Percentiles rank a stretch among this genome's conserved stretches.
Evolutionary conservation across 2,113 vertebrate genomes (phyloP).

Genomic region (Dendropsophus ebraccatus): DNA sequence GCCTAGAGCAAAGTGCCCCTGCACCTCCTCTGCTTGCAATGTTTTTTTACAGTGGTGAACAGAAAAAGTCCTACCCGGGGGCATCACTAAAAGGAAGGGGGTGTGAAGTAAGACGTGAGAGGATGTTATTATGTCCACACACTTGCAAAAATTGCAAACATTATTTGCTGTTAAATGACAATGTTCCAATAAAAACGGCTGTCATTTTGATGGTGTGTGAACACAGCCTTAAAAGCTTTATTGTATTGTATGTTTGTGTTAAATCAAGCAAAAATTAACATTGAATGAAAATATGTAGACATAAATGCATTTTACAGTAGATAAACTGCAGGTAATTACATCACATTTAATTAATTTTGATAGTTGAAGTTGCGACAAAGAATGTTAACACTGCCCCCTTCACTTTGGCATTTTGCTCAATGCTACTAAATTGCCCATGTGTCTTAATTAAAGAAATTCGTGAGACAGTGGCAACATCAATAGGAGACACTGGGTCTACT

Average conservation of each 20-base stretch:
- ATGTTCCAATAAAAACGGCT: too few species aligned
- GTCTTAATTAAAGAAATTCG: constrained; percentile 29
- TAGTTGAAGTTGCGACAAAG: background rate
- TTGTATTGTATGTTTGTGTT: background rate
- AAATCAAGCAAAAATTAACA: background rate
- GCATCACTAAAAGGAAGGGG: too few species aligned
- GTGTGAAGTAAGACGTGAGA: too few species aligned
- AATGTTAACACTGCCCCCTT: background rate
- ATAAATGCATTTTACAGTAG: background rate
- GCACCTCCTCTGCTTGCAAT: too few species aligned
- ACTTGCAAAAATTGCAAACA: too few species aligned
- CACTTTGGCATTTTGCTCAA: background rate
- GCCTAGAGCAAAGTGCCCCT: too few species aligned
- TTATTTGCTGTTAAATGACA: too few species aligned
- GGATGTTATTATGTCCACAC: too few species aligned
- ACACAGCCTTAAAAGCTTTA: background rate
- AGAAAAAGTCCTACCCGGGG: too few species aligned
- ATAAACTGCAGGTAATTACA: background rate
- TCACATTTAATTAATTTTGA: background rate
- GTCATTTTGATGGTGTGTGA: too few species aligned
- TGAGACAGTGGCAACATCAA: constrained; percentile 8
- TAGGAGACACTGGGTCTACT: constrained; percentile 7
- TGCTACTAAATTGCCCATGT: background rate
- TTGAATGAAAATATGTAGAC: background rate
- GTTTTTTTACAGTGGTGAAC: too few species aligned